A percentile compares a stretch with the other conserved stretches of the same genome.
phyloP scores from a whole-genome alignment of 2,797 vertebrate genomes.

The Gila robusta region DNA sequence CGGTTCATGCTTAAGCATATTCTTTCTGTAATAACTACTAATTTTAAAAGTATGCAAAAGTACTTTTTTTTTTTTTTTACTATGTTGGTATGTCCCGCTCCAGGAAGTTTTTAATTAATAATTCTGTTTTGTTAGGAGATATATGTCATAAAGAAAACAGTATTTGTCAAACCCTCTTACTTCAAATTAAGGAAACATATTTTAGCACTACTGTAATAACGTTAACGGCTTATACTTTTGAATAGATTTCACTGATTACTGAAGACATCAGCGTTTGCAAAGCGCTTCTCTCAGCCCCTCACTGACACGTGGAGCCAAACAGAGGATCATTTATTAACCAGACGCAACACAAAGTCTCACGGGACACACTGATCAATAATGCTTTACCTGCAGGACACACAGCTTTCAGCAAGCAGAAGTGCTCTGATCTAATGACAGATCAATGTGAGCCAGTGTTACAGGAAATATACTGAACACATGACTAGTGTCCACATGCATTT shows the following conservation, averaged over 20 bases:
- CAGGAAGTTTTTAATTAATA: neutral
- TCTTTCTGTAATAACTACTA: neutral
- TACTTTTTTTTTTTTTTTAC: neutral
- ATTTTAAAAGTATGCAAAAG: neutral
- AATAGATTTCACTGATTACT: neutral
- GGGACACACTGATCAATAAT: conserved; percentile 70
- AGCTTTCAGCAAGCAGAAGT: conserved; percentile 20
- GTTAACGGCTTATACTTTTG: neutral
- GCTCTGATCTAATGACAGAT: conserved; percentile 26
- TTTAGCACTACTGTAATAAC: neutral
- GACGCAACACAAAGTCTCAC: conserved; percentile 52
- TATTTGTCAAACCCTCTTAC: neutral
- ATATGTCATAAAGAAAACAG: neutral
- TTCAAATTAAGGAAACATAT: neutral
- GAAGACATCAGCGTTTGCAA: neutral
- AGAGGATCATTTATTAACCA: conserved; percentile 54
- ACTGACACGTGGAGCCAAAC: conserved; percentile 27
- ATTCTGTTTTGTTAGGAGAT: neutral
- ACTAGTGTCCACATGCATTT: neutral
- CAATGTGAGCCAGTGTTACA: conserved; percentile 19
- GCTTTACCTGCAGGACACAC: conserved; percentile 57
- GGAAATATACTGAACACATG: conserved; percentile 17
- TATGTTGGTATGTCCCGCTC: no score
- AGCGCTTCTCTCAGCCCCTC: neutral
- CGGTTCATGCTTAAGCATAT: neutral